A percentile compares a stretch with the other conserved stretches of the same genome.
phyloP scores from a whole-genome alignment of 2,113 vertebrate species.

The Uropsilus gracilis region DNA sequence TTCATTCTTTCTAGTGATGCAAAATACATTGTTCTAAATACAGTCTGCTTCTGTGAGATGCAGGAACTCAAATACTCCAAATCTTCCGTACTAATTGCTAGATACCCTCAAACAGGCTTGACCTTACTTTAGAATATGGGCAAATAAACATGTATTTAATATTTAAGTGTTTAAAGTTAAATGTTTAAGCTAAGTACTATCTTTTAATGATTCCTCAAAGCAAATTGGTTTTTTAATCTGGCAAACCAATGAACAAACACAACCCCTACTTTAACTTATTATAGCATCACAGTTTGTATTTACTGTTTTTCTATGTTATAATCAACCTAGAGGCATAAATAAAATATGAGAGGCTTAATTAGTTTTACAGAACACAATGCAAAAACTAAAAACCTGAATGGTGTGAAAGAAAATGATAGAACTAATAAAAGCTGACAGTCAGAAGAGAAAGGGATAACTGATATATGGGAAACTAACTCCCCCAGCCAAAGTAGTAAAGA shows the following conservation, averaged over 20 bases:
- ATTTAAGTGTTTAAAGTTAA: constrained; percentile 19
- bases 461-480: not conserved
- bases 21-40: not conserved
- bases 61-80: not conserved
- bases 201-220: not conserved
- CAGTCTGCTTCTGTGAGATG: not conserved
- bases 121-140: not conserved
- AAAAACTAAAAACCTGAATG: not conserved
- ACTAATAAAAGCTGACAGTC: not conserved
- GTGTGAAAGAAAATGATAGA: not conserved
- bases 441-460: not conserved
- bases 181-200: not conserved
- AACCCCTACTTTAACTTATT: constrained; percentile 4
- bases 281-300: not conserved
- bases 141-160: constrained; percentile 10
- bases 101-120: not conserved
- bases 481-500: not conserved
- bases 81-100: not conserved
- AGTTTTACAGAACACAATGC: not conserved
- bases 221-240: not conserved
- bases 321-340: not conserved
- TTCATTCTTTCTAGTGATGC: not conserved
- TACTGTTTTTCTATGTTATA: constrained; percentile 27
- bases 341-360: not conserved
- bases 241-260: not conserved